These are phyloP conservation scores for Temnopleurus reevesii DNA, from an alignment of 53 echinoderm and acorn worm genomes.

Conservation along the genomic window DNA sequence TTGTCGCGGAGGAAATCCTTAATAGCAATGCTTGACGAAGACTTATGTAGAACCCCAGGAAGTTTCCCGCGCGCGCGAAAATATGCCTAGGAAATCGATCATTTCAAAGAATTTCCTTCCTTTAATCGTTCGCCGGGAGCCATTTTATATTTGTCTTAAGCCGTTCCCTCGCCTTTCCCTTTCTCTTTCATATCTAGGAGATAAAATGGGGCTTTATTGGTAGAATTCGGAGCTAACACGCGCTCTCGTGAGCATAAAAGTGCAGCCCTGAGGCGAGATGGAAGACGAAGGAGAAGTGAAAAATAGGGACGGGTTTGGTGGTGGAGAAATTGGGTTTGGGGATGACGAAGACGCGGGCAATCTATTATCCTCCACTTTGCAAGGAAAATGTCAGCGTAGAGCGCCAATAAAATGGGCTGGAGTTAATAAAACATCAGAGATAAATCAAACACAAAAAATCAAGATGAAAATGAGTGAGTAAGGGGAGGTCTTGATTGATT, in stretches of 20 bases:
- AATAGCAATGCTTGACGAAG: constrained; percentile 41
- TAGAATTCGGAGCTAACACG: constrained; percentile 34
- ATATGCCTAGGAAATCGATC: constrained; percentile 83
- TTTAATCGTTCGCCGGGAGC: constrained; percentile 53
- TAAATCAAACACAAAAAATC: constrained; percentile 60
- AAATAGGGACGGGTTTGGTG: constrained; percentile 21
- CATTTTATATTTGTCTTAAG: constrained; percentile 45
- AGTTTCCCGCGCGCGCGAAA: constrained; percentile 71
- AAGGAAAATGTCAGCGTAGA: constrained; percentile 49
- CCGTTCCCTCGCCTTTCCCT: constrained; percentile 1
- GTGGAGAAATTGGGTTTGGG: constrained; percentile 48
- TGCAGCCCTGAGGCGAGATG: constrained; percentile 46
- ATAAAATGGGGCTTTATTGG: constrained; percentile 53
- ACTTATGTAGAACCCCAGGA: constrained; percentile 49
- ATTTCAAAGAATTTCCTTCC: constrained; percentile 84
- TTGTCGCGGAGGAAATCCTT: constrained; percentile 53
- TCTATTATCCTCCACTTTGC: constrained; percentile 61
- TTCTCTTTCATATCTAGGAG: neutral
- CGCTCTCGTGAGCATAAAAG: constrained; percentile 29
- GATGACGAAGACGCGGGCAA: constrained; percentile 46
- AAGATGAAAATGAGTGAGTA: constrained; percentile 63
- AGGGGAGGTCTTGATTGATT: constrained; percentile 51
- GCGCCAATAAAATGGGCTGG: constrained; percentile 57
- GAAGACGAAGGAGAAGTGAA: neutral
- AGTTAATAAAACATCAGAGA: constrained; percentile 60